Evolutionary conservation across 2,113 vertebrate species (phyloP).

Genomic region (Ia io): DNA sequence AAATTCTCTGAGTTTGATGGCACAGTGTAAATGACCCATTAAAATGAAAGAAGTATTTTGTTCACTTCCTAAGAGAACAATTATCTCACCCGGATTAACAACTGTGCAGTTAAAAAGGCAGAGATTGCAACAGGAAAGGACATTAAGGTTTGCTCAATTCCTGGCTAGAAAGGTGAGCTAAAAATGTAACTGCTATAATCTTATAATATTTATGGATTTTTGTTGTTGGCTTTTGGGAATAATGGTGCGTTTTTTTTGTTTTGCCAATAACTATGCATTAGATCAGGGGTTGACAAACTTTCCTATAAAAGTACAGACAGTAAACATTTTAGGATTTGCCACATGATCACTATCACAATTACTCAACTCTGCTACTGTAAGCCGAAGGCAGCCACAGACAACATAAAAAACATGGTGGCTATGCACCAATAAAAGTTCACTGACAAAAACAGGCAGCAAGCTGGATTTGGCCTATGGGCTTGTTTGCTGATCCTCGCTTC

Average conservation of each 20-base stretch:
- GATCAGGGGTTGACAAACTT: neutral
- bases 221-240: neutral
- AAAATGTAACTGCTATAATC: neutral
- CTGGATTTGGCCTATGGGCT: neutral
- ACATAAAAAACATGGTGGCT: neutral
- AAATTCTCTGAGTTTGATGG: neutral
- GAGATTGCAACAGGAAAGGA: neutral
- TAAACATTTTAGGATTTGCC: neutral
- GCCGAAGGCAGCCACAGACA: neutral
- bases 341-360: neutral
- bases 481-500: neutral
- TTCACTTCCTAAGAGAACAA: neutral
- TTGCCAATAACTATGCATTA: neutral
- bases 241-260: neutral
- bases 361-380: neutral
- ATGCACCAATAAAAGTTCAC: neutral
- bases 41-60: neutral
- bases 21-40: neutral
- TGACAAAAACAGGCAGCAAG: neutral
- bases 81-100: neutral
- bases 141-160: neutral
- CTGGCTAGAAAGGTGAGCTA: neutral
- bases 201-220: neutral
- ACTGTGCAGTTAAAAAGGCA: neutral
- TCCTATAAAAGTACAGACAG: neutral